Percentiles rank a stretch among this genome's conserved stretches.
phyloP scores from a whole-genome alignment of 2,888 invertebrate genomes.

The Ormyrus thymus region DNA sequence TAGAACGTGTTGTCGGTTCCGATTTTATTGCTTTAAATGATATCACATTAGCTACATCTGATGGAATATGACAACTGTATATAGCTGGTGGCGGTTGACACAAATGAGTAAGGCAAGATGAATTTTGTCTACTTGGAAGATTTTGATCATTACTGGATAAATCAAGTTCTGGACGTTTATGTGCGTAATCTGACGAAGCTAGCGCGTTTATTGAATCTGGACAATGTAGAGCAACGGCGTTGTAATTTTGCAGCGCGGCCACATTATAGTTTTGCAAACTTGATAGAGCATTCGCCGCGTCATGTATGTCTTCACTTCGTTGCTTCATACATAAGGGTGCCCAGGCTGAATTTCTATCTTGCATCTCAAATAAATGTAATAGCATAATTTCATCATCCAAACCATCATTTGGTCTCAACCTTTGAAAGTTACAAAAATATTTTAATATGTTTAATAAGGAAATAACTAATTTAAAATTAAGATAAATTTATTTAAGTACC shows the following conservation, averaged over 20 bases:
- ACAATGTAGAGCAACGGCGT: slow-evolving; percentile 61
- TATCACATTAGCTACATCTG: slow-evolving; percentile 26
- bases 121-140: slow-evolving; percentile 58
- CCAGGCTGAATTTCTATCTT: slow-evolving; percentile 69
- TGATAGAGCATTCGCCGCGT: slow-evolving; percentile 59
- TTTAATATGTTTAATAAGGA: slow-evolving; percentile 4
- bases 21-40: slow-evolving; percentile 42
- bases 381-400: slow-evolving; percentile 79
- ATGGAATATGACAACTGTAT: slow-evolving; percentile 53
- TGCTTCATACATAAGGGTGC: slow-evolving; percentile 67
- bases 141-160: slow-evolving; percentile 59
- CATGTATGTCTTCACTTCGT: slow-evolving; percentile 63
- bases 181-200: slow-evolving; percentile 58
- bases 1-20: slow-evolving; percentile 67
- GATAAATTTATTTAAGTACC: slow-evolving; percentile 58
- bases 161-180: slow-evolving; percentile 66
- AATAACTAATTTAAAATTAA: neutral
- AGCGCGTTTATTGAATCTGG: slow-evolving; percentile 33
- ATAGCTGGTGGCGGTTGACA: slow-evolving; percentile 51
- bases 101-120: slow-evolving; percentile 31
- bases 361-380: slow-evolving; percentile 77
- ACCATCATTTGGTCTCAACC: slow-evolving; percentile 61
- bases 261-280: slow-evolving; percentile 62
- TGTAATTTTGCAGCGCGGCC: slow-evolving; percentile 60
- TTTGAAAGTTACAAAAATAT: neutral